Base-by-base conservation (phyloP, 2,888 invertebrate genomes). In the Phaedon cochleariae region DNA sequence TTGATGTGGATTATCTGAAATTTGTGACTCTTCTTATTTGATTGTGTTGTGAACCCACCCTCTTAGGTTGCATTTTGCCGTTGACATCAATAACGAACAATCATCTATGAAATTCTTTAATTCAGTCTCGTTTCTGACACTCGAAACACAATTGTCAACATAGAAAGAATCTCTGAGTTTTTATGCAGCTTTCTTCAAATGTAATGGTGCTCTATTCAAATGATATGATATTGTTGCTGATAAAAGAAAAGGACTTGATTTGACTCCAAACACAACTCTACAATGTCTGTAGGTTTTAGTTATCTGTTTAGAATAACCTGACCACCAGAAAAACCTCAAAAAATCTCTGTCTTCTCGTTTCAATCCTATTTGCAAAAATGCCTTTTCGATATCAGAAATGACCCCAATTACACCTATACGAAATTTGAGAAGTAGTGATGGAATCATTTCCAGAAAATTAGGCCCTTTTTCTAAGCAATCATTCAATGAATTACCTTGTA, bases 101-200 rank as follows among this genome's bases (percentile, higher is more conserved):
- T n/a, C 15, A 5, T 53, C 29, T 15, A 53, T 53, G 17, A 53
- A 29, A 5, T 29, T 5, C 31, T 53, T 22, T 1, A 29, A 53
- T 26, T 26, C 53, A 5, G 4, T 29, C 31, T 53, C 31, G 17
- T 29, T 53, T 3, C 15, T 29, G n/a, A 53, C 29, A 53, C 29
- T 53, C n/a, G n/a, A n/a, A n/a, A n/a, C n/a, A n/a, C n/a, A n/a
- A n/a, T n/a, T n/a, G n/a, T n/a, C n/a, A n/a, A n/a, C n/a, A n/a
- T 53, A 29, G 31, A 53, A 53, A n/a, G 53, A 29, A 29, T 53
- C 29, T 53, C 31, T 53, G 15, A 53, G 53, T 29, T 53, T 26
- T n/a, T 53, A 26, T 53, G 53, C 53, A 53, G 29, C 17, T 10
- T 6, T n/a, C 12, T 45, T 45, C n/a, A 45, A 15, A 45, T 10